Base-by-base conservation (phyloP, 2,888 invertebrate species). In the Cheilosia scutellata region DNA sequence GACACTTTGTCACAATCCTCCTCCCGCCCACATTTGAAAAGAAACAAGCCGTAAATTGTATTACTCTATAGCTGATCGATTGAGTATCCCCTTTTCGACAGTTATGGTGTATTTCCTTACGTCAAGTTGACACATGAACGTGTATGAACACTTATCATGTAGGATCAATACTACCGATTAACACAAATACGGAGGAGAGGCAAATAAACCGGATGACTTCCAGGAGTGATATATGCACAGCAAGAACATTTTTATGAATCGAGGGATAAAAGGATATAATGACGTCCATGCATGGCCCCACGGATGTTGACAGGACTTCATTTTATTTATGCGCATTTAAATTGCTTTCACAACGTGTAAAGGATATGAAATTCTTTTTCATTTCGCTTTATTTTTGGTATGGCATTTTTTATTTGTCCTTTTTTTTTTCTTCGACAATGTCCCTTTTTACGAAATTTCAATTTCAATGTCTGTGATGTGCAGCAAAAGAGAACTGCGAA, bases 251-350 rank as follows among this genome's bases (percentile, higher is more conserved):
- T 74, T 79, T 79, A 66, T 79, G 79, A 79, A 49, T 65, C 60
- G 65, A 13, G 6, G 65, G 71, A 71, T 63, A 29, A 71, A 78
- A 37, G 58, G 68, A 78, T 77, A 55, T 44, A 16, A 4, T 5
- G 33, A 60, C 16, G 77, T 37, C 53, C 55, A 44, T 53, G 42
- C 40, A 51, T 29, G 5, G 13, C 20, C 60, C 42, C 44, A 68
- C 72, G 74, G 47, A 79, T 79, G 60, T 78, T 60, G 68, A 49
- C 68, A 68, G 74, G 80, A 75, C 74, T 82, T 75, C 55, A 42
- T 65, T 70, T 82, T 82, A 76, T 82, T 82, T 82, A 82, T 77
- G 82, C 66, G 72, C 76, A 82, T 82, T 82, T 77, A 77, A 77
- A 82, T 72, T 71, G 77, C 58, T 66, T 77, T 82, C 72, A 47